Evolutionary conservation across 1,140 invertebrate genomes (phyloP), one percentile per base, ranked within the genome.

Genomic region (Nasonia longicornis): DNA sequence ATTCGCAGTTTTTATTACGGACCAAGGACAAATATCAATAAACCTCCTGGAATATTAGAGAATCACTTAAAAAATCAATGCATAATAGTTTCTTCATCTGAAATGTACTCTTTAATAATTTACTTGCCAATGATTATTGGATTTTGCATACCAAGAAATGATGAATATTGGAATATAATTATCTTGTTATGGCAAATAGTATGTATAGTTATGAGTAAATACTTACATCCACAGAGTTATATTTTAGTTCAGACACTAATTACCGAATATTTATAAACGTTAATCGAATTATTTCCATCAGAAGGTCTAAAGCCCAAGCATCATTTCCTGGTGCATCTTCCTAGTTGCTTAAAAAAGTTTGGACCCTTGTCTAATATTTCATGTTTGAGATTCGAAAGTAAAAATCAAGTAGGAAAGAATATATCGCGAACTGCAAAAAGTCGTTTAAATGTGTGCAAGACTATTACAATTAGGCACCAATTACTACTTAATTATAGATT

Each of bases 271-370:
- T 63, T 63, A n/a, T 63, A 20, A 63, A 63, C 20, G 3, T 16
- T 63, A 63, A 63, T 63, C 58, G n/a, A 63, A 20, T 64, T 77
- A 31, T 58, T 35, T 64, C 63, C 26, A 10, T 16, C 29, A n/a
- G 45, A 35, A 64, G 22, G 22, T 71, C 63, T 82, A 10, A 82
- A 82, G 63, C 81, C 76, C 6, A 82, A 82, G 26, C 75, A 78
- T 67, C 81, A 82, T 72, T 77, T 82, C 38, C 26, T 77, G 20
- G 29, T 77, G 7, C 72, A 77, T 42, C 45, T 31, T 58, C 26
- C 29, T 11, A 16, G 42, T 26, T 42, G 58, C 20, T 78, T 78
- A 67, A 64, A 31, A 77, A 63, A 58, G 75, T 52, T 80, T 70
- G 78, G 82, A 35, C 66, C 67, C 16, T 35, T 80, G 22, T 71